Percentiles rank a stretch among this genome's conserved stretches.
phyloP scores from a whole-genome alignment of 2,797 vertebrate genomes.

The Anas capensis region DNA sequence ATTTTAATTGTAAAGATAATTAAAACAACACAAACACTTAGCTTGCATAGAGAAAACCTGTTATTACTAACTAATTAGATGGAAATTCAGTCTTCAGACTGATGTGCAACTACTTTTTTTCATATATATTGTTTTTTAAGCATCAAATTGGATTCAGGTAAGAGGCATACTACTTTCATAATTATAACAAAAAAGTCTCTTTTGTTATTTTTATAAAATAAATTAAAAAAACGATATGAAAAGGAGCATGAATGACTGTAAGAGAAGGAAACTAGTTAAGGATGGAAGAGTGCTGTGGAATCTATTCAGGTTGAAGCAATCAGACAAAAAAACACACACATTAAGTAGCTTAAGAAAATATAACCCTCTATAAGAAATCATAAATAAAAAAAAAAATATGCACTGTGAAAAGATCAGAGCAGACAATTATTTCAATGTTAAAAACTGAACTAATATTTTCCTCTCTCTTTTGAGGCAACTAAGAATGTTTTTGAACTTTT shows the following conservation, averaged over 20 bases:
- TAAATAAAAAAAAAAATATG: background rate
- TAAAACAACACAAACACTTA: background rate
- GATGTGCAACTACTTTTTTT: background rate
- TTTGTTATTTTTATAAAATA: too few species aligned
- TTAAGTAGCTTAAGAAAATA: background rate
- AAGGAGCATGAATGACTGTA: background rate
- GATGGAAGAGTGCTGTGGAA: background rate
- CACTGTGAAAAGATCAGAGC: background rate
- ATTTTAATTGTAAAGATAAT: background rate
- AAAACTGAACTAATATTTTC: background rate
- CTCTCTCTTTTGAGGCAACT: background rate
- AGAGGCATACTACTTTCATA: background rate
- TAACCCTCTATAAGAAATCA: background rate
- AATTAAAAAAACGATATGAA: background rate
- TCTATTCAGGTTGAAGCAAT: background rate
- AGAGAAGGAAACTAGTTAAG: background rate
- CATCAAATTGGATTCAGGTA: background rate
- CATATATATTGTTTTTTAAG: background rate
- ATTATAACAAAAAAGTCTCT: background rate
- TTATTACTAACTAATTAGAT: background rate
- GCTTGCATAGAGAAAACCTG: background rate
- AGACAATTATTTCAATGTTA: background rate
- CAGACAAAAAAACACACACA: background rate
- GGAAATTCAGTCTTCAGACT: background rate
- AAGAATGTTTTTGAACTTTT: background rate